A percentile compares a stretch with the other conserved stretches of the same genome.
Evolutionary conservation across 1,140 invertebrate species (phyloP).

Genomic region (Bombus sylvicola): DNA sequence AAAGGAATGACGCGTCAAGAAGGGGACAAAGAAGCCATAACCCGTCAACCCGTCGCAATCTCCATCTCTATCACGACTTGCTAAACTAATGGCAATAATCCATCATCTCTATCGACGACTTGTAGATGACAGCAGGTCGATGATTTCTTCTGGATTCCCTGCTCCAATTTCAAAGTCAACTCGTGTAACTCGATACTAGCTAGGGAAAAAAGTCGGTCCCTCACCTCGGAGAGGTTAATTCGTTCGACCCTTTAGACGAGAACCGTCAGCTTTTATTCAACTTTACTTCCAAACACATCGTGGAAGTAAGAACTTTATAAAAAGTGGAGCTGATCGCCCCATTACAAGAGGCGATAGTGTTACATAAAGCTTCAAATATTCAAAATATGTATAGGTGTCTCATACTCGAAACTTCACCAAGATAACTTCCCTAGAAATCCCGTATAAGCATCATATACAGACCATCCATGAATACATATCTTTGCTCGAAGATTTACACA

Average conservation of each 20-base stretch:
- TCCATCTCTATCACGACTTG: slow-evolving; percentile 18
- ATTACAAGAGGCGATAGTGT: too few species aligned
- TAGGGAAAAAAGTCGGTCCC: not conserved
- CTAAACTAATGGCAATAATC: slow-evolving; percentile 61
- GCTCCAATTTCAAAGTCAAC: slow-evolving; percentile 38
- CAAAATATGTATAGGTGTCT: too few species aligned
- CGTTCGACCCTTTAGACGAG: not conserved
- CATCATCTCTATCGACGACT: slow-evolving; percentile 51
- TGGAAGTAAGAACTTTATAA: too few species aligned
- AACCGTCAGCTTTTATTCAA: not conserved
- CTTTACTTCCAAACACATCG: not conserved
- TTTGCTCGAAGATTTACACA: not conserved
- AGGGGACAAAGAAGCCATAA: slow-evolving; percentile 5
- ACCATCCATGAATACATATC: not conserved
- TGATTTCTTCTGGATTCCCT: slow-evolving; percentile 37
- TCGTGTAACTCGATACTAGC: not conserved
- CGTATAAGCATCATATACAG: not conserved
- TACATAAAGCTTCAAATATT: too few species aligned
- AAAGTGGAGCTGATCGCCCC: accelerated
- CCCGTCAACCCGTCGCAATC: slow-evolving; percentile 4
- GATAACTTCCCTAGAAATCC: too few species aligned
- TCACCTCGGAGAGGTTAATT: slow-evolving; percentile 9
- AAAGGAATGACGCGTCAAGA: not conserved
- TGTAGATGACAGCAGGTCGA: slow-evolving; percentile 48
- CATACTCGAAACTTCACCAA: too few species aligned